These are phyloP conservation scores for Drosophila ochracea DNA, from an alignment of 2,888 invertebrate genomes.

Conservation along the genomic window DNA sequence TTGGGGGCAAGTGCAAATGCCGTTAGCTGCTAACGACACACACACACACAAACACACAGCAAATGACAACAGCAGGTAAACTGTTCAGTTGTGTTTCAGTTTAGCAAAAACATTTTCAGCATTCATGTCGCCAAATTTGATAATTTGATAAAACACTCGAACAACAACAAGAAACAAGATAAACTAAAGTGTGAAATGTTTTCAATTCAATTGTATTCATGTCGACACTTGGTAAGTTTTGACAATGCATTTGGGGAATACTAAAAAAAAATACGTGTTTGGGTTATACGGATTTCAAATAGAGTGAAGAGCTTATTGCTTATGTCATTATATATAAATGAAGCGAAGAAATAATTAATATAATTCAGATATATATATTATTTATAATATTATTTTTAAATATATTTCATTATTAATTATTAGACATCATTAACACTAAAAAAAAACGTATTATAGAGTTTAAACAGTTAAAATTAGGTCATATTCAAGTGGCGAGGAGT, in stretches of 20 bases:
- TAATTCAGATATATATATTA: not conserved
- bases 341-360: not conserved
- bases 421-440: not conserved
- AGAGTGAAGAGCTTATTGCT: not conserved
- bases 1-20: slow-evolving; percentile 20
- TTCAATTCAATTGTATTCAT: slow-evolving; percentile 19
- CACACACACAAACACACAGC: not conserved
- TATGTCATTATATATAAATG: not conserved
- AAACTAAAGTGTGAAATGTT: slow-evolving; percentile 3
- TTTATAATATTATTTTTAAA: not conserved
- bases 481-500: not conserved
- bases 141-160: slow-evolving; percentile 12
- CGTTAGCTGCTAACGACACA: slow-evolving; percentile 3
- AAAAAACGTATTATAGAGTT: no score
- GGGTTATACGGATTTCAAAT: not conserved
- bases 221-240: not conserved
- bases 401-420: not conserved
- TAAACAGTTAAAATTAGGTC: no score
- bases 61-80: not conserved
- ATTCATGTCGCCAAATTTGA: slow-evolving; percentile 2
- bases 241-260: not conserved
- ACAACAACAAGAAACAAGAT: not conserved
- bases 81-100: not conserved
- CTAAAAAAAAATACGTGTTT: no score
- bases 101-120: not conserved